Conservation (phyloP, 1,140 invertebrate genomes). For the Zaprionus lachaisei region DNA sequence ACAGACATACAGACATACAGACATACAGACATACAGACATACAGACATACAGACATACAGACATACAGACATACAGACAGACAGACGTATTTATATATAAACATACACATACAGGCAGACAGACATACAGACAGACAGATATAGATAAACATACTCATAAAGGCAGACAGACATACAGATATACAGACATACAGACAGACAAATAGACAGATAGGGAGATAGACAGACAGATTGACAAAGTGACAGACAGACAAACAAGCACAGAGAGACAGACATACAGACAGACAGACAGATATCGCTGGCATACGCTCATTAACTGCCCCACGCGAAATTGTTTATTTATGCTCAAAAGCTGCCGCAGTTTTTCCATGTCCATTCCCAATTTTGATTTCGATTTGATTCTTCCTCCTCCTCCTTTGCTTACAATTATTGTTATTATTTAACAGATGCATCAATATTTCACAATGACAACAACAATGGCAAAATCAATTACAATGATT, state of each 20-base stretch:
- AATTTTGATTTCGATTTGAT: neutral
- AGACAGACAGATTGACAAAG: too few relatives aligned
- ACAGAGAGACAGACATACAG: too few relatives aligned
- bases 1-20: too few relatives aligned
- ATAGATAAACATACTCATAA: neutral
- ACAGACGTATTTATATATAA: too few relatives aligned
- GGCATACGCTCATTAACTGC: conserved; percentile 3
- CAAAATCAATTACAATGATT: conserved; percentile 56
- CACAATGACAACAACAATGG: conserved; percentile 28
- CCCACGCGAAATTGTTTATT: conserved; percentile 50
- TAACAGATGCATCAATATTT: conserved; percentile 29
- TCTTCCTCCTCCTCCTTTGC: neutral
- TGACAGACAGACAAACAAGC: too few relatives aligned
- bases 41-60: too few relatives aligned
- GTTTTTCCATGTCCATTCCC: neutral
- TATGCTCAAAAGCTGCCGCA: conserved; percentile 37
- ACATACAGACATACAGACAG: neutral
- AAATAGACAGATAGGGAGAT: neutral
- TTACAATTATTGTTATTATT: conserved; percentile 54
- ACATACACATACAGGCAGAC: neutral
- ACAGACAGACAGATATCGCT: too few relatives aligned
- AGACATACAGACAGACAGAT: neutral
- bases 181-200: neutral
- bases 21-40: too few relatives aligned
- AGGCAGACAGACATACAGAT: neutral